A percentile compares a stretch with the other conserved stretches of the same genome.
Conservation (phyloP, 2,113 vertebrate species). For the Oreochromis niloticus region DNA sequence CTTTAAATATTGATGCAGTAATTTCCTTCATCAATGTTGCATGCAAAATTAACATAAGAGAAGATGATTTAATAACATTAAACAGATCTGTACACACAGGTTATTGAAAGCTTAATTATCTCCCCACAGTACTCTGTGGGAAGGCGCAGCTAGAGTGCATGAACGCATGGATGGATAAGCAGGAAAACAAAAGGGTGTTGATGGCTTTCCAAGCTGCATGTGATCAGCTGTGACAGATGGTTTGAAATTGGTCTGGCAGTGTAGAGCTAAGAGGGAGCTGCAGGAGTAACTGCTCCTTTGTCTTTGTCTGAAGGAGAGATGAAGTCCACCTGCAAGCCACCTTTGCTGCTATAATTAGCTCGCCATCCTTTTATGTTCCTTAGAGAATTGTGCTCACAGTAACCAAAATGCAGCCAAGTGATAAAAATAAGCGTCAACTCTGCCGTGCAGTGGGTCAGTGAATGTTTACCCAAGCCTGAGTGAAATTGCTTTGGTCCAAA, state of each 20-base stretch:
- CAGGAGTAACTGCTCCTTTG: constrained; percentile 1
- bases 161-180: not conserved
- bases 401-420: not conserved
- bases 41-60: not conserved
- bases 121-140: not conserved
- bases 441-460: not conserved
- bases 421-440: not conserved
- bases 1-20: not conserved
- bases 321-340: not conserved
- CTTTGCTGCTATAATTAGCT: not conserved
- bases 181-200: constrained; percentile 23
- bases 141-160: not conserved
- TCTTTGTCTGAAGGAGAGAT: constrained; percentile 21
- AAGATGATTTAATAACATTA: not conserved
- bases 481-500: not conserved
- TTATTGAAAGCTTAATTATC: not conserved
- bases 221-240: constrained; percentile 19
- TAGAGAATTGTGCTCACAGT: not conserved
- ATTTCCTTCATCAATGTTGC: not conserved
- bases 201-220: constrained; percentile 1
- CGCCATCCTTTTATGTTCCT: not conserved
- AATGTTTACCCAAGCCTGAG: not conserved
- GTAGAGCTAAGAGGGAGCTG: not conserved
- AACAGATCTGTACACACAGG: not conserved
- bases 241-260: constrained; percentile 10